Conservation (phyloP, 2,113 vertebrate genomes). For the Dicaeum eximium region DNA sequence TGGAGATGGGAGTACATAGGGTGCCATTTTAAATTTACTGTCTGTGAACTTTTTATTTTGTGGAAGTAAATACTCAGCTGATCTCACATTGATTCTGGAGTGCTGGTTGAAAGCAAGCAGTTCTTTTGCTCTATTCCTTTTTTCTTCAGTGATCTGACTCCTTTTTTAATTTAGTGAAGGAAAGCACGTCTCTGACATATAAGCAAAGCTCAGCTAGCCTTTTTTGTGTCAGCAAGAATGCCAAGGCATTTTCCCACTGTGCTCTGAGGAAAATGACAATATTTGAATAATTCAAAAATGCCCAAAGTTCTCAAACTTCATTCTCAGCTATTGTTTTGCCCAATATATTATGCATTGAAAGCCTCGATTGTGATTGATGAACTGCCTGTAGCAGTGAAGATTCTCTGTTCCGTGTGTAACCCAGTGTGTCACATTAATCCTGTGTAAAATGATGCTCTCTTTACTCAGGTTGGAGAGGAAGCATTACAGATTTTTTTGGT, state of each 20-base stretch:
- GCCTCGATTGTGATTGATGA: slow-evolving; percentile 27
- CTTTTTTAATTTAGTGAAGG: neutral
- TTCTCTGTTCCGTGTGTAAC: neutral
- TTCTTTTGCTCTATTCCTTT: neutral
- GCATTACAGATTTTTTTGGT: neutral
- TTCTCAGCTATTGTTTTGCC: slow-evolving; percentile 52
- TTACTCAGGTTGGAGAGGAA: neutral
- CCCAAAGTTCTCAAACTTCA: slow-evolving; percentile 14
- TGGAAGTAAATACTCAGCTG: neutral
- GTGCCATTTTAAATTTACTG: neutral
- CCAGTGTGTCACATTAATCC: slow-evolving; percentile 17
- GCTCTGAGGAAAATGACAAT: neutral
- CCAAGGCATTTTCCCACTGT: slow-evolving; percentile 5
- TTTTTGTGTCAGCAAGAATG: neutral
- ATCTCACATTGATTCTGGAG: neutral
- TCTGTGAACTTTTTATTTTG: neutral
- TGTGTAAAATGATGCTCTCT: slow-evolving; percentile 7
- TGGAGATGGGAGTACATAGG: neutral
- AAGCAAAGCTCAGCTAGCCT: neutral
- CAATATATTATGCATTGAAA: slow-evolving; percentile 34
- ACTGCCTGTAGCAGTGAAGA: neutral
- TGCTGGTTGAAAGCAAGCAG: neutral
- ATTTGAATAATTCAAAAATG: slow-evolving; percentile 25
- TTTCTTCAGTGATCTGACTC: neutral
- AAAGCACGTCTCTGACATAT: neutral